Conservation (phyloP, 2,797 vertebrate species). For the Oceanodroma leucorhoa region DNA sequence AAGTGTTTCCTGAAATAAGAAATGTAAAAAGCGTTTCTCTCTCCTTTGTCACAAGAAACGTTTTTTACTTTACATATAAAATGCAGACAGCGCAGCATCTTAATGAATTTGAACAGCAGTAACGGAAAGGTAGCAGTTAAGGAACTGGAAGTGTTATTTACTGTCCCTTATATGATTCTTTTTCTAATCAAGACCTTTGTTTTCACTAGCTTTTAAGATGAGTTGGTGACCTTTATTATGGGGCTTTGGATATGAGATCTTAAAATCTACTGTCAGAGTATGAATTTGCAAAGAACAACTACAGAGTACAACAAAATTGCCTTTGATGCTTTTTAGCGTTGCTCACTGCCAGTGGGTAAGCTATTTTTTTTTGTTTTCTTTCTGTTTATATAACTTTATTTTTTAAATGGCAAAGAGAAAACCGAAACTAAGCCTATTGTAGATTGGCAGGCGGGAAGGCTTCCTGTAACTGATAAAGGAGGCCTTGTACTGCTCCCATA, state of each 20-base stretch:
- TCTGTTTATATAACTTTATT: background rate
- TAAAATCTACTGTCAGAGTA: background rate
- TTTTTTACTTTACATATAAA: background rate
- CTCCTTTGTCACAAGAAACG: background rate
- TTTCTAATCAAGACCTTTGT: background rate
- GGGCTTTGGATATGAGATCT: background rate
- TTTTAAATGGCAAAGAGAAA: background rate
- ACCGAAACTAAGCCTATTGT: background rate
- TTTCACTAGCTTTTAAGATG: background rate
- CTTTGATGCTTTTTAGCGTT: background rate
- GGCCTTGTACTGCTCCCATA: background rate
- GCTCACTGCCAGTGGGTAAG: background rate
- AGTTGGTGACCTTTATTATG: background rate
- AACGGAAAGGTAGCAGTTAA: background rate
- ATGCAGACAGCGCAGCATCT: background rate
- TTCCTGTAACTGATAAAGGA: background rate
- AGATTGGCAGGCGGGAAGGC: background rate
- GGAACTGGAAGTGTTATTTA: background rate
- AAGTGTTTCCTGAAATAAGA: background rate
- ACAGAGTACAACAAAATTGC: background rate
- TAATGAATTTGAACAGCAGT: background rate
- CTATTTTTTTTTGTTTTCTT: background rate
- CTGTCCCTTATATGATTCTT: background rate
- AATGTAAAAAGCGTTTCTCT: background rate
- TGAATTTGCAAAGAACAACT: background rate